Base-by-base conservation (phyloP, 1,140 invertebrate genomes). In the Panagrolaimus sp. region DNA sequence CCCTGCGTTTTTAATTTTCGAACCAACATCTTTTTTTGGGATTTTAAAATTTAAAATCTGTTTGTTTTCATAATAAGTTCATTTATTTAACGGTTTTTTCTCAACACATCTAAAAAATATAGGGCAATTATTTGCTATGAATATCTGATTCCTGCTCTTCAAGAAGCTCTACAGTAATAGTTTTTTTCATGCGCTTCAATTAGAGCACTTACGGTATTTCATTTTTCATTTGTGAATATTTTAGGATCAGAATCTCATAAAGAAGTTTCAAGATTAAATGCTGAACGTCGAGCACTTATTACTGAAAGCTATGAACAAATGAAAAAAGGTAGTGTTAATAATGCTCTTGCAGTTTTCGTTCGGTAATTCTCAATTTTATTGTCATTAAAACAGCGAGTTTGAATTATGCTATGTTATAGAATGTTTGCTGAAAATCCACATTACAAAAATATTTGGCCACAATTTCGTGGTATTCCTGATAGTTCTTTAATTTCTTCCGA, bases 401-500 rank as follows among this genome's bases (percentile, higher is more conserved):
- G n/a, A n/a, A n/a, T n/a, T n/a, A n/a, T n/a, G n/a, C n/a, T n/a
- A n/a, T n/a, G n/a, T 20, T 74, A 27, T 62, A 78, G 76, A 44
- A 51, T 78, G 46, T 78, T 78, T 47, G 63, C 75, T 43, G 76
- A 78, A 47, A 72, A 71, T 57, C 76, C 76, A 5, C 61, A 72
- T n/a, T 78, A 78, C 71, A 78, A 78, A 62, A 67, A 78, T 51
- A 67, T 78, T 9, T 78, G 76, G 76, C 76, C 76, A 0, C 72
- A 78, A 47, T 78, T 78, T 48, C 70, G 74, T 20, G 68, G 16
- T 20, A 73, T 78, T 14, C 65, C 74, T 16, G 76, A 78, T 46
- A 63, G 48, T 20, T 64, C 76, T 20, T 66, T 78, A 7, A 70
- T 78, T 16, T 64, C 48, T 38, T 72, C 76, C n/a, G 46, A 68